Base-by-base conservation (phyloP, 2,113 vertebrate genomes). In the Cyrtonyx montezumae region DNA sequence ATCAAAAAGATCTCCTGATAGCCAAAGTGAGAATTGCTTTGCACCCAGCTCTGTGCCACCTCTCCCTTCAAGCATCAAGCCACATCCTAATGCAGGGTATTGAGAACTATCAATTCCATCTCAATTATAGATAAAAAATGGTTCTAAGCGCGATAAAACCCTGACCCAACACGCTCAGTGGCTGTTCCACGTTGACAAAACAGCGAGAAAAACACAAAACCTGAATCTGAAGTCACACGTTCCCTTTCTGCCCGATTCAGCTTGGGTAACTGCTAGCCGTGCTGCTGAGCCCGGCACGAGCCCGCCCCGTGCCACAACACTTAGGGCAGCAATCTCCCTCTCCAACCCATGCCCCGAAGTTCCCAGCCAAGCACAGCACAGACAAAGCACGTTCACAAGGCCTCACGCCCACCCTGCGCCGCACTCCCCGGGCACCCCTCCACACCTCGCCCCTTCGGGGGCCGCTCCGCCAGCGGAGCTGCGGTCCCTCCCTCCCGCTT, bases 301-400 rank as follows among this genome's bases (percentile, higher is more conserved):
- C 36, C 58, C 17, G 30, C 30, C 55, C 55, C 17, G 55, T 2
- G 36, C 4, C 68, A 26, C 55, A 56, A 22, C 14, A 7, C 32
- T 48, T 63, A 0, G 32, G 13, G 16, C 36, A 49, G 14, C 21
- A 18, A 15, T 16, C 28, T 25, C 21, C 67, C 6, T 16, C 4
- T 36, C 20, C 13, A 9, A 10, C 5, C 67, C 25, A 36, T 23
- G 36, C 43, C 62, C 15, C 12, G 61, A 87, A 93, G 32, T 94
- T 94, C 67, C 9, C n/a, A 16, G 34, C 42, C 53, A 20, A 11
- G 48, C 48, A 8, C 18, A 4, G 75, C 48, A 10, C 42, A 37
- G 48, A 96, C 94, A 96, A 96, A 96, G 94, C 88, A 68, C 62
- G 11, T 75, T 70, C 66, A 34, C 46, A 15, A 2, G 48, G 66